Conservation (phyloP, 2,797 vertebrate species). For the Dallia pectoralis region DNA sequence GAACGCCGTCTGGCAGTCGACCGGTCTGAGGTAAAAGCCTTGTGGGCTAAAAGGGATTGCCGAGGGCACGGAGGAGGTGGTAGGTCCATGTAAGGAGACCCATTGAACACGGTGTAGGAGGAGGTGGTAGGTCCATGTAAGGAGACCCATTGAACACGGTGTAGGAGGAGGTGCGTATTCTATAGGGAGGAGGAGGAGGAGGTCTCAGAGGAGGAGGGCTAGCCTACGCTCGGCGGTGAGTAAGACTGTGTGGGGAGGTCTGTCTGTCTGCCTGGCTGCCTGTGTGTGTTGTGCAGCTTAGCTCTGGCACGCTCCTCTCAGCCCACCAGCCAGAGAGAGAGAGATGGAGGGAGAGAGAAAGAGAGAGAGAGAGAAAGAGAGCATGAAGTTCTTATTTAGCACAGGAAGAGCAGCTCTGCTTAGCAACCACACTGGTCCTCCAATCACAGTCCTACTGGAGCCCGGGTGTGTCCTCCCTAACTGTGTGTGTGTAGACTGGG, state of each 20-base stretch:
- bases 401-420: constrained; percentile 82
- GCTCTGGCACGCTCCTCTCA: constrained; percentile 68
- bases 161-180: constrained; percentile 37
- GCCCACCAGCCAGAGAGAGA: constrained; percentile 70
- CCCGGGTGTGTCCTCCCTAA: neutral
- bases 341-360: constrained; percentile 63
- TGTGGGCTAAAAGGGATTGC: constrained; percentile 49
- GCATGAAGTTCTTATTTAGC: constrained; percentile 82
- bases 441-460: constrained; percentile 69
- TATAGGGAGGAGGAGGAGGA: constrained; percentile 43
- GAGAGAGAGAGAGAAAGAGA: constrained; percentile 48
- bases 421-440: constrained; percentile 78
- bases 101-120: constrained; percentile 3
- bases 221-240: constrained; percentile 26
- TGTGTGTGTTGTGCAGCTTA: constrained; percentile 12
- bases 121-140: neutral
- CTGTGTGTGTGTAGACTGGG: constrained; percentile 35
- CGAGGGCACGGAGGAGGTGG: neutral
- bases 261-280: constrained; percentile 11
- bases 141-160: neutral
- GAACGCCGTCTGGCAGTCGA: constrained; percentile 50
- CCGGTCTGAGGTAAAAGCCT: constrained; percentile 55
- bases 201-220: constrained; percentile 55
- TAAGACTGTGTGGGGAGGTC: constrained; percentile 36
- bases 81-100: neutral